These are phyloP conservation scores for Pyrocephalus nanus DNA, from an alignment of 2,797 vertebrate genomes.

Conservation along the genomic window DNA sequence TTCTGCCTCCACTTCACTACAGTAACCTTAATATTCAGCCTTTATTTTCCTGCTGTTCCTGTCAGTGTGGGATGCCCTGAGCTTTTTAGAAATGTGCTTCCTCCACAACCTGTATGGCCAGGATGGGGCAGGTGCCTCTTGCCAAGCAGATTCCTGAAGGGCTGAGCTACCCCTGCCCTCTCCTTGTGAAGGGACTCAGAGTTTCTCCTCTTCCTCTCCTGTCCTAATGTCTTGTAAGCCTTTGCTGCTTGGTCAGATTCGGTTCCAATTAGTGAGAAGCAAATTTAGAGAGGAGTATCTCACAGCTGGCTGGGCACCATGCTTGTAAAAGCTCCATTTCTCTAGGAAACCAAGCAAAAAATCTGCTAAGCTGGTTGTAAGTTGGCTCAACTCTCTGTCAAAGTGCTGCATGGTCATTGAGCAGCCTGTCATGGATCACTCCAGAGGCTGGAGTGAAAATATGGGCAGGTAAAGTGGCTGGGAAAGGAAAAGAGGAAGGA, in stretches of 20 bases:
- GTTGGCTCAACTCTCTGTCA: background rate
- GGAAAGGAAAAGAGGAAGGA: background rate
- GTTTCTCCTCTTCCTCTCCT: background rate
- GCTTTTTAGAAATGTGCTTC: background rate
- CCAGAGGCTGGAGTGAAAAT: background rate
- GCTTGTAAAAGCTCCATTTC: constrained; percentile 20
- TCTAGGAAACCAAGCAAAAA: constrained; percentile 43
- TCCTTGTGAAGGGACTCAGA: background rate
- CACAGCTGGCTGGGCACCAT: background rate
- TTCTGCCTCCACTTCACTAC: background rate
- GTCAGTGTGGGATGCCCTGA: background rate
- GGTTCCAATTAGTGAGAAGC: constrained; percentile 25
- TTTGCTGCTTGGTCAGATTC: constrained; percentile 1
- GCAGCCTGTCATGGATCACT: background rate
- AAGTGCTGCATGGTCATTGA: background rate
- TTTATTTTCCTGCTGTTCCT: background rate
- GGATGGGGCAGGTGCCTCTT: background rate
- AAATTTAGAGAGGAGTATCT: background rate
- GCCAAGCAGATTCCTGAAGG: background rate
- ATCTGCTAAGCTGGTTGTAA: background rate
- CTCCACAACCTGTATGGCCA: background rate
- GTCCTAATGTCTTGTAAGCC: background rate
- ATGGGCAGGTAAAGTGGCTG: background rate
- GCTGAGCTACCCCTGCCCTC: background rate
- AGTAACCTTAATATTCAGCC: background rate